A percentile compares a stretch with the other conserved stretches of the same genome.
Evolutionary conservation across 2,888 invertebrate species (phyloP).

Genomic region (Hymenopus coronatus): DNA sequence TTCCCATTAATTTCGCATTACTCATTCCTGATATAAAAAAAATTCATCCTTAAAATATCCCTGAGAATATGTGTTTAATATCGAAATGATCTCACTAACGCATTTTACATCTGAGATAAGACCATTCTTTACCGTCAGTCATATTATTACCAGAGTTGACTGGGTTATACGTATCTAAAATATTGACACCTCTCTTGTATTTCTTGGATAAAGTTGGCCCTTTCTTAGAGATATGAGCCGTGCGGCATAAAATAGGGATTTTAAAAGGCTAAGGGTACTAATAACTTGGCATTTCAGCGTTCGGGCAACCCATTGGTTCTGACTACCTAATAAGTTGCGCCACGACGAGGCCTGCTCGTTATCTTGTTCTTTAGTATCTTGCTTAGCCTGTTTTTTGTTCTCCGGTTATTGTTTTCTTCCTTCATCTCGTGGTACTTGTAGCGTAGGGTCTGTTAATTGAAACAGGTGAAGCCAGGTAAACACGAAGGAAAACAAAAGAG

Average conservation of each 20-base stretch:
- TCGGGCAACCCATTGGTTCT: background rate
- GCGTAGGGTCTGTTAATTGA: constrained; percentile 22
- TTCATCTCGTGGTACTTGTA: background rate
- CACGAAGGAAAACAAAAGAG: constrained; percentile 20
- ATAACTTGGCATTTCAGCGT: constrained; percentile 8
- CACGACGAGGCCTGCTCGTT: background rate
- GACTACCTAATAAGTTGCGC: background rate
- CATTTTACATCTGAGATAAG: too few relatives aligned
- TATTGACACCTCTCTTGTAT: background rate
- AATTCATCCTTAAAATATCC: too few relatives aligned
- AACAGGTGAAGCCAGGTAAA: constrained; percentile 22
- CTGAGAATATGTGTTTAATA: too few relatives aligned
- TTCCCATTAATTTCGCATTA: too few relatives aligned
- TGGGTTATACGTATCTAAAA: too few relatives aligned
- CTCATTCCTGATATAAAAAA: too few relatives aligned
- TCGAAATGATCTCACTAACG: too few relatives aligned
- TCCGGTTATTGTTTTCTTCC: background rate
- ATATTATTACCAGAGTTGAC: too few relatives aligned
- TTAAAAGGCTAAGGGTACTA: constrained; percentile 23
- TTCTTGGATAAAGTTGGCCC: background rate
- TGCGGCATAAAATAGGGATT: constrained; percentile 21
- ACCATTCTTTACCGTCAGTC: too few relatives aligned
- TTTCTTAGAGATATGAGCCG: constrained; percentile 20
- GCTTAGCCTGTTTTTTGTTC: background rate
- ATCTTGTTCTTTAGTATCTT: constrained; percentile 10